A percentile compares a stretch with the other conserved stretches of the same genome.
Evolutionary conservation across 1,140 invertebrate species (phyloP).

Genomic region (Drosophila repleta): DNA sequence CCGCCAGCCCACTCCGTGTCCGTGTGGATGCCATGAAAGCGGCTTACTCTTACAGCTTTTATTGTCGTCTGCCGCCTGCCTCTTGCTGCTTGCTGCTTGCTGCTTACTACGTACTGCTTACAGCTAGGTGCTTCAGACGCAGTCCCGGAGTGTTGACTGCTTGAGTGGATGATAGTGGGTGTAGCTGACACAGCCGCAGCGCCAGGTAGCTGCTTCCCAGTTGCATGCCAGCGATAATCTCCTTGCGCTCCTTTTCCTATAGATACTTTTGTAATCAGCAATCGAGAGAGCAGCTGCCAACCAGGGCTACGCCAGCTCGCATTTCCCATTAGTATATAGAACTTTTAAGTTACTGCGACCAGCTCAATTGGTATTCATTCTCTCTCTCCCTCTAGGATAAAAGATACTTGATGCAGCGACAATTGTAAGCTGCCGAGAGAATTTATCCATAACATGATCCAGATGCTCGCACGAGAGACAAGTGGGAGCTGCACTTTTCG

Average conservation of each 20-base stretch:
- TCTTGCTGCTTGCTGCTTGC: background rate
- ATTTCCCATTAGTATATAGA: no score
- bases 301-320: constrained; percentile 24
- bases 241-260: constrained; percentile 46
- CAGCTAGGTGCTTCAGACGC: constrained; percentile 29
- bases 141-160: constrained; percentile 37
- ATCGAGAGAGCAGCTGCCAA: constrained; percentile 38
- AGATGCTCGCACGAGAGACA: no score
- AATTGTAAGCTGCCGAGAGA: no score
- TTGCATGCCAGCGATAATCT: constrained; percentile 51
- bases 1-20: background rate
- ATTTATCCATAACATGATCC: no score
- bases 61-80: constrained; percentile 24
- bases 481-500: no score
- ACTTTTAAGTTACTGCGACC: no score
- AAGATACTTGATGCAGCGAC: no score
- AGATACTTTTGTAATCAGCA: constrained; percentile 51
- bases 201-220: constrained; percentile 48
- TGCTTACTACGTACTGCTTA: background rate
- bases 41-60: constrained; percentile 58
- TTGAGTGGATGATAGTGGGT: constrained; percentile 50
- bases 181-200: constrained; percentile 2
- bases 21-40: constrained; percentile 44
- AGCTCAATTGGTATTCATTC: no score
- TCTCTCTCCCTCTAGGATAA: no score